These are phyloP conservation scores for Lytechinus pictus DNA, from an alignment of 35 echinoderm and acorn worm species.

Conservation along the genomic window DNA sequence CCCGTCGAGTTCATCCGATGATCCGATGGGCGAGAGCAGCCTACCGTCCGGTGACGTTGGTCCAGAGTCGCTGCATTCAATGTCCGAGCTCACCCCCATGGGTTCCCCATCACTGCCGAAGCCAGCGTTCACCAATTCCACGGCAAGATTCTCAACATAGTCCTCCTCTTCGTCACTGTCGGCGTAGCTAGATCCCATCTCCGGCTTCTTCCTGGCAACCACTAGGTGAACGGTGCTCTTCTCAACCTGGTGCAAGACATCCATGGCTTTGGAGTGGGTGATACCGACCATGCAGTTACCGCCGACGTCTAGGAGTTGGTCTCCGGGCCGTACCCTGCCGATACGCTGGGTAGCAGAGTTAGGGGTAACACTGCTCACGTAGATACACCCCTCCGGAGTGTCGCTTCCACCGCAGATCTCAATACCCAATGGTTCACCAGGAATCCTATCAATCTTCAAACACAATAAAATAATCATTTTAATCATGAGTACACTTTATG, in stretches of 20 bases:
- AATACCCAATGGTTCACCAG: slow-evolving; percentile 72
- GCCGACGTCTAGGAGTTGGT: slow-evolving; percentile 86
- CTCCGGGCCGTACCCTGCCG: slow-evolving; percentile 66
- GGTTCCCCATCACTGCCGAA: slow-evolving; percentile 43
- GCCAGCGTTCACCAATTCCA: slow-evolving; percentile 71
- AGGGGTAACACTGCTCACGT: slow-evolving; percentile 51
- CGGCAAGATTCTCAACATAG: slow-evolving; percentile 67
- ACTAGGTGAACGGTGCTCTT: slow-evolving; percentile 56
- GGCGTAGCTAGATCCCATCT: slow-evolving; percentile 29
- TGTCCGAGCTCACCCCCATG: slow-evolving; percentile 21
- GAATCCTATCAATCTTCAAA: slow-evolving; percentile 67
- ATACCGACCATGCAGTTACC: slow-evolving; percentile 94
- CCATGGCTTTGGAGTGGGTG: slow-evolving; percentile 83
- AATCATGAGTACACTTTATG: neutral
- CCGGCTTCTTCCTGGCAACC: slow-evolving; percentile 61
- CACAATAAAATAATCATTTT: slow-evolving; percentile 14
- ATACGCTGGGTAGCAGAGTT: slow-evolving; percentile 66
- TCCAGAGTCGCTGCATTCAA: neutral
- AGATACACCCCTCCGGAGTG: slow-evolving; percentile 78
- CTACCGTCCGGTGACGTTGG: slow-evolving; percentile 29
- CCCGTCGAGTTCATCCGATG: slow-evolving; percentile 30
- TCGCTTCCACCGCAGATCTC: slow-evolving; percentile 82
- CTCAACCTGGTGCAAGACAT: slow-evolving; percentile 61
- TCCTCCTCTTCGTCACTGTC: slow-evolving; percentile 54
- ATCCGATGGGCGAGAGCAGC: slow-evolving; percentile 25